phyloP scores from a whole-genome alignment of 2,113 vertebrate species.

The Pollachius pollachius region DNA sequence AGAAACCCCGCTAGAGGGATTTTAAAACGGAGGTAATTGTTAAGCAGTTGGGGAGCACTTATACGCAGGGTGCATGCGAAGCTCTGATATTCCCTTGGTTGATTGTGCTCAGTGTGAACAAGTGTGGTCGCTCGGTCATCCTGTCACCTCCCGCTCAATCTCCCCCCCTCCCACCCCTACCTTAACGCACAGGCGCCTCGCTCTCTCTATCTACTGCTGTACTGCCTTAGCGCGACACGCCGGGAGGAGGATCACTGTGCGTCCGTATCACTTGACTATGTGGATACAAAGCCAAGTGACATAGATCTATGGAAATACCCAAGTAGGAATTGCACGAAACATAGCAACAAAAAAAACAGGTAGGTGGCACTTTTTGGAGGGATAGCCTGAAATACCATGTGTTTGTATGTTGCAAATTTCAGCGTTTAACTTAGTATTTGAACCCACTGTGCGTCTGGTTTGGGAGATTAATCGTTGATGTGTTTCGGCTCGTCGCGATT shows the following conservation, averaged over 20 bases:
- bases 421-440: too few relatives aligned
- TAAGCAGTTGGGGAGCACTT: constrained; percentile 13
- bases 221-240: constrained; percentile 49
- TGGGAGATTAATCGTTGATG: too few relatives aligned
- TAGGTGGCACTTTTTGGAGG: constrained; percentile 23
- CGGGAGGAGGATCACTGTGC: constrained; percentile 55
- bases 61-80: constrained; percentile 20
- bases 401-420: too few relatives aligned
- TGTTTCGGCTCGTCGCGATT: not conserved
- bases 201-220: constrained; percentile 31
- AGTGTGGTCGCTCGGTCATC: constrained; percentile 37
- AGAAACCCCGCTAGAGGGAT: too few relatives aligned
- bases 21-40: not conserved
- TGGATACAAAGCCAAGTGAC: constrained; percentile 55
- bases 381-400: too few relatives aligned
- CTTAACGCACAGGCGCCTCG: constrained; percentile 49
- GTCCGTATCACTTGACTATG: constrained; percentile 57
- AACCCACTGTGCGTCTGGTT: too few relatives aligned
- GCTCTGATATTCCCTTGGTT: constrained; percentile 21
- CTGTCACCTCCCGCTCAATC: constrained; percentile 21
- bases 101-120: constrained; percentile 35
- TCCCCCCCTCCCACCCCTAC: constrained; percentile 13
- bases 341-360: constrained; percentile 49
- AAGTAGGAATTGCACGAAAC: constrained; percentile 39
- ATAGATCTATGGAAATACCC: constrained; percentile 58